Evolutionary conservation across 2,888 invertebrate species (phyloP).

Genomic region (Atrina japonica): DNA sequence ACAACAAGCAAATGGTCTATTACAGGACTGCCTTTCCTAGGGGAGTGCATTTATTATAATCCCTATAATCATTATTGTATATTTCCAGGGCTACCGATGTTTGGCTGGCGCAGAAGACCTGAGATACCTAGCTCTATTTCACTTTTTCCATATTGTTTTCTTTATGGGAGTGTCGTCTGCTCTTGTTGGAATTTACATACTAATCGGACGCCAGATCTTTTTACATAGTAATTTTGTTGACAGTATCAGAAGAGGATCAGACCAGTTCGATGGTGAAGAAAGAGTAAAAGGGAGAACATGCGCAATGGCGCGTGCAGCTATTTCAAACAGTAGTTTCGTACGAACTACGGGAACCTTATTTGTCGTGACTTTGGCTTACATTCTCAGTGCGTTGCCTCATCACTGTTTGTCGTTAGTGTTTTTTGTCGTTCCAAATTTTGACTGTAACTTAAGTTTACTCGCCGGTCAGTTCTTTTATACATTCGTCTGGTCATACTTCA

Average conservation of each 20-base stretch:
- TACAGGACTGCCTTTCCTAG: too few relatives aligned
- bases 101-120: slow-evolving; percentile 13
- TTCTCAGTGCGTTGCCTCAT: slow-evolving; percentile 30
- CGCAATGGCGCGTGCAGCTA: not conserved
- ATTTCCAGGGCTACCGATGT: slow-evolving; percentile 32
- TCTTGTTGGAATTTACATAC: slow-evolving; percentile 26
- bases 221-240: slow-evolving; percentile 16
- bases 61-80: too few relatives aligned
- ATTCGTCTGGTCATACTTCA: slow-evolving; percentile 31
- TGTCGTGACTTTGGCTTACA: slow-evolving; percentile 32
- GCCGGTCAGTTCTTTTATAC: slow-evolving; percentile 32
- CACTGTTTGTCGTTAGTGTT: slow-evolving; percentile 20
- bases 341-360: slow-evolving; percentile 34
- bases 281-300: not conserved
- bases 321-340: slow-evolving; percentile 18
- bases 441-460: slow-evolving; percentile 21
- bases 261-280: not conserved
- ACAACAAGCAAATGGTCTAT: too few relatives aligned
- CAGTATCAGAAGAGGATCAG: slow-evolving; percentile 9
- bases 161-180: slow-evolving; percentile 32
- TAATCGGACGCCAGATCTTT: slow-evolving; percentile 33
- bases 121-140: slow-evolving; percentile 26
- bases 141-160: slow-evolving; percentile 14
- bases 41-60: too few relatives aligned
- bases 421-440: slow-evolving; percentile 14